Base-by-base conservation (phyloP, 1,140 invertebrate genomes). In the Magallana angulata region DNA sequence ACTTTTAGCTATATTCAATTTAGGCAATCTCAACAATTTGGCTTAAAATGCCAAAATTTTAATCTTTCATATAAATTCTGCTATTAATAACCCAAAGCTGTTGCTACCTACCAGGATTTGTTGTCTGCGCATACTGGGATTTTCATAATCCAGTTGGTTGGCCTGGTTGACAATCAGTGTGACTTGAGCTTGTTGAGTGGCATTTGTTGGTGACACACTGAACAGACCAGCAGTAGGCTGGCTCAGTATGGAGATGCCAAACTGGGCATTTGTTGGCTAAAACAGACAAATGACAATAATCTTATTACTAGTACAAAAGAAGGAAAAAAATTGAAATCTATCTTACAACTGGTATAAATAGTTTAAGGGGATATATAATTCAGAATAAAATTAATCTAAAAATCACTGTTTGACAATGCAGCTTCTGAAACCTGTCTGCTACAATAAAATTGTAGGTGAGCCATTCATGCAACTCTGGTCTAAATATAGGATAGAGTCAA, bases 101-200 rank as follows among this genome's bases (percentile, higher is more conserved):
- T 48, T 48, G 36, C 36, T 56, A 81, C 83, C 90, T 86, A 91
- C 91, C 62, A 81, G 48, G 16, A 91, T 82, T 30, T 57, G 84
- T 57, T 90, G 89, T 57, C 5, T 62, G 62, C 90, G 80, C 57
- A 89, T 82, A 18, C 12, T 30, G 11, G 85, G 84, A 16, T 12
- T 59, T 76, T 92, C 91, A 64, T 90, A 92, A 82, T 92, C 88
- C 7, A 91, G 68, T 56, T 86, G 76, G 12, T 57, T 16, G 57
- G 88, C 60, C 7, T 89, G 86, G 6, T 58, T 83, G 12, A 92
- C 85, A 14, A 85, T 82, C 30, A 92, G 68, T 56, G 87, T 83
- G 18, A 91, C 82, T 14, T 86, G 62, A 16, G 62, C 62, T 24
- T 58, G 60, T 7, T 64, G 82, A 18, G 64, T n/a, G n/a, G 86